Evolutionary conservation across 1,140 invertebrate genomes (phyloP).

Genomic region (Bombus consobrinus): DNA sequence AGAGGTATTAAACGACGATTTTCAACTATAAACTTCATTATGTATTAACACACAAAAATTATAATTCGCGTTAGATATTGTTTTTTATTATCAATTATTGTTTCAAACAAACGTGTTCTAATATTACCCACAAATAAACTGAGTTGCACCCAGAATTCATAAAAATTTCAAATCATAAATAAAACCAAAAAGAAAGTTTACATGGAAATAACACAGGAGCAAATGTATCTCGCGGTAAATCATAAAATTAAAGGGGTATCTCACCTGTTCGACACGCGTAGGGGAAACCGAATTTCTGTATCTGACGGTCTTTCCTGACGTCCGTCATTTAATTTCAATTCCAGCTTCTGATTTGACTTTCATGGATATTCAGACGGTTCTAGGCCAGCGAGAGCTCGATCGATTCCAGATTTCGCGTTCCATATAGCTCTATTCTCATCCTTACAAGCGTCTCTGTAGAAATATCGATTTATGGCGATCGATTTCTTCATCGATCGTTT

Average conservation of each 20-base stretch:
- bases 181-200: not conserved
- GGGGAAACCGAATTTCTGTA: not conserved
- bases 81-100: too few species aligned
- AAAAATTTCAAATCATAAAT: too few species aligned
- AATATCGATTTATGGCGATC: constrained; percentile 56
- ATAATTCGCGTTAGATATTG: too few species aligned
- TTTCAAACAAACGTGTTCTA: not conserved
- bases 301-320: not conserved
- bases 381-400: constrained; percentile 23
- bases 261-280: not conserved
- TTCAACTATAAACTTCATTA: too few species aligned
- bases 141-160: too few species aligned
- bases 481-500: constrained; percentile 28
- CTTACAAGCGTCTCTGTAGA: constrained; percentile 63
- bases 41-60: too few species aligned
- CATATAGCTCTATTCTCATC: not conserved
- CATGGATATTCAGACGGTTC: constrained; percentile 34
- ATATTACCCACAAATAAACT: too few species aligned
- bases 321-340: constrained; percentile 31
- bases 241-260: not conserved
- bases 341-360: constrained; percentile 26
- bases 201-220: not conserved
- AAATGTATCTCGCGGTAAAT: not conserved
- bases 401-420: constrained; percentile 27
- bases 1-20: not conserved